A percentile compares a stretch with the other conserved stretches of the same genome.
Evolutionary conservation across 2,797 vertebrate genomes (phyloP).

Genomic region (Aselliscus stoliczkanus): DNA sequence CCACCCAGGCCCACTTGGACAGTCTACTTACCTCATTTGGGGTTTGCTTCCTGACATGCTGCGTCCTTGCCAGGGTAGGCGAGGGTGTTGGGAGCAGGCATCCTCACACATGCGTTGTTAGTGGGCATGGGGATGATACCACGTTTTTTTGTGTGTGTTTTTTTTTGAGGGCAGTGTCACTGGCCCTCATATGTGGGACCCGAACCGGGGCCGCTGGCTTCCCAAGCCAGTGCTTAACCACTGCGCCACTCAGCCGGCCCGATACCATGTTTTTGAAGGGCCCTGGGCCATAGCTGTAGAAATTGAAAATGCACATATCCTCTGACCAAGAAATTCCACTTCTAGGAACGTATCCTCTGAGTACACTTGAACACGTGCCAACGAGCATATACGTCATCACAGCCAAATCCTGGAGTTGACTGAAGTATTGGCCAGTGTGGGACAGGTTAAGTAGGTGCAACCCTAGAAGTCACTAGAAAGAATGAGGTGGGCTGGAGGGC

Average conservation of each 20-base stretch:
- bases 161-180: no score
- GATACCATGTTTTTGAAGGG: not conserved
- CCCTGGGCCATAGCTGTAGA: not conserved
- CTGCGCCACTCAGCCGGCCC: no score
- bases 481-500: not conserved
- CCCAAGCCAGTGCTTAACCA: no score
- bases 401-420: not conserved
- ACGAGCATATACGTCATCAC: not conserved
- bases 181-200: no score
- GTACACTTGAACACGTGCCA: not conserved
- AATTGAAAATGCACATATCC: not conserved
- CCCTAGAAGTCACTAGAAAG: not conserved
- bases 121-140: no score
- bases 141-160: no score
- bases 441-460: not conserved
- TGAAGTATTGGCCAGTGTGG: not conserved
- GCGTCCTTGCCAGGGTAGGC: not conserved
- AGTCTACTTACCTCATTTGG: constrained; percentile 5
- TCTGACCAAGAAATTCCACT: not conserved
- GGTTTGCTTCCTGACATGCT: not conserved
- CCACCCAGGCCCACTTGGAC: not conserved
- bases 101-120: not conserved
- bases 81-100: not conserved
- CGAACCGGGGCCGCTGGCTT: no score
- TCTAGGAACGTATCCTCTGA: not conserved